A percentile compares a stretch with the other conserved stretches of the same genome.
Evolutionary conservation across 2,888 invertebrate species (phyloP).

Genomic region (Patella caerulea): DNA sequence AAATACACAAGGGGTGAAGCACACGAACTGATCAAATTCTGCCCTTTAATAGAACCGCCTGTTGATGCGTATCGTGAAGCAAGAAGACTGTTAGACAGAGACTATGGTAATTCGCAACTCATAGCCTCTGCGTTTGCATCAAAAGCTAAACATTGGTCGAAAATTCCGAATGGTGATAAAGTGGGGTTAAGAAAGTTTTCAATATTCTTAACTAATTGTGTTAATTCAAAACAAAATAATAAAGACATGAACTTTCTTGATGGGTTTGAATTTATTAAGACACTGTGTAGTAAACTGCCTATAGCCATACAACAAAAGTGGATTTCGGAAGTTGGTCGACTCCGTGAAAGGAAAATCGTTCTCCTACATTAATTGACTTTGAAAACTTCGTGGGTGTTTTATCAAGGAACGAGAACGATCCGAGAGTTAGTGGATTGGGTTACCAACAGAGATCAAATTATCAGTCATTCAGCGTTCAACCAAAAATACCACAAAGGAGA

Average conservation of each 20-base stretch:
- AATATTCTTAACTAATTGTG: no score
- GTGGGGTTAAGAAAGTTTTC: no score
- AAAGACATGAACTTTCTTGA: neutral
- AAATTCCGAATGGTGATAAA: no score
- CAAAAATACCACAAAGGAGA: neutral
- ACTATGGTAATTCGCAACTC: no score
- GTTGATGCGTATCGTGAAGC: no score
- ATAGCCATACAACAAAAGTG: neutral
- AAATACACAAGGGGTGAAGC: no score
- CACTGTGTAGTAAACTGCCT: neutral
- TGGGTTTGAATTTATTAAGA: slow-evolving; percentile 1
- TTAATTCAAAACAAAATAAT: slow-evolving; percentile 13
- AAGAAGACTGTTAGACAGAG: no score
- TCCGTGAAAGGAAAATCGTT: neutral
- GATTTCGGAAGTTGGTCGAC: neutral
- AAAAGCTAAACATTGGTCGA: no score
- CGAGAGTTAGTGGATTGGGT: neutral
- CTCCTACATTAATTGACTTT: neutral
- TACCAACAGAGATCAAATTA: neutral
- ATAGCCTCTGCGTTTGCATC: no score
- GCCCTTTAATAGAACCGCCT: no score
- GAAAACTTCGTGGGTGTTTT: neutral
- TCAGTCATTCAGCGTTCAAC: neutral
- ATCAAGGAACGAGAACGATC: neutral
- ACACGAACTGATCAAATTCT: no score